Base-by-base conservation (phyloP, 2,797 vertebrate genomes). In the Discoglossus pictus region DNA sequence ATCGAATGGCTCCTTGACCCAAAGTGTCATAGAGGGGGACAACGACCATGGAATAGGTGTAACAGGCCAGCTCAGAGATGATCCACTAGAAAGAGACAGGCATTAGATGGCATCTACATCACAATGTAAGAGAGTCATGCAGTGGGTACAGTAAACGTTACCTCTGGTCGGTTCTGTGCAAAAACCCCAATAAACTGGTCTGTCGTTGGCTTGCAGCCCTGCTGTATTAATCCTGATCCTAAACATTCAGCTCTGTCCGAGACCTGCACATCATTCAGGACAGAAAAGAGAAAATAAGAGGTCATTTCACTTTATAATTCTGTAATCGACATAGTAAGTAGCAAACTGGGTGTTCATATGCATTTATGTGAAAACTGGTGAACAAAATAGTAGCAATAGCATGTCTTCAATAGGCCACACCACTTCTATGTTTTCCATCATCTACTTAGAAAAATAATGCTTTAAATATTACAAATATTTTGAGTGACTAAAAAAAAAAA, bases 41-140 rank as follows among this genome's bases (percentile, higher is more conserved):
- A 66, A 98, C 94, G 76, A 98, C 96, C 97, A 98, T 98, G 59
- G 95, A 98, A 79, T 98, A 98, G 0, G 96, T 98, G 81, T 99
- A 99, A 80, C 97, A 99, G 50, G 96, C 96, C 62, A 98, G 84
- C 80, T 99, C 97, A 0, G 96, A 91, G 76, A 98, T 98, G 81
- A 98, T 97, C 96, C 97, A 99, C 97, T 99, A 61, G 40, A 79
- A 78, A 78, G 71, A 2, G 8, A 55, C 65, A 54, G 9, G 31
- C 50, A 62, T 53, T 52, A 73, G 47, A 59, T 6, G 8, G 8
- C 8, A 8, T 24, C 1, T 20, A 34, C 36, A 42, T 23, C 54
- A 36, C 38, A 42, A 15, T 12, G 2, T 34, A 31, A 31, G 15
- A 31, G 27, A 4, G 8, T n/a, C n/a, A n/a, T n/a, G 27, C 27